Evolutionary conservation across 2,113 vertebrate species (phyloP).

Genomic region (Felis chaus): DNA sequence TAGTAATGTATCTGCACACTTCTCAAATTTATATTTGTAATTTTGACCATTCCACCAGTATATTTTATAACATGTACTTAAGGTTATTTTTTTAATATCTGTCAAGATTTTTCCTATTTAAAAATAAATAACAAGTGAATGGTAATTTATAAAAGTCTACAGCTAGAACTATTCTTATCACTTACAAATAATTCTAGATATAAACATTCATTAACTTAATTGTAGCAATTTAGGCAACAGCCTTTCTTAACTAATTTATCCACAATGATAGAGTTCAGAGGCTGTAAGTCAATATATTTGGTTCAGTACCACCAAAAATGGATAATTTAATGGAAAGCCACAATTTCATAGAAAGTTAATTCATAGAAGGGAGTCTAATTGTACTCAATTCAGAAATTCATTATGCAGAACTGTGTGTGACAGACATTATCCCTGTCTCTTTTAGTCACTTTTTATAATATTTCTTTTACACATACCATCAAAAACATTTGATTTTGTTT

Average conservation of each 20-base stretch:
- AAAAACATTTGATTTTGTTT: neutral
- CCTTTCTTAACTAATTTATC: neutral
- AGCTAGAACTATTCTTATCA: neutral
- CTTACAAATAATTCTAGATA: neutral
- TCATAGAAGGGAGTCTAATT: neutral
- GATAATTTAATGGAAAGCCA: neutral
- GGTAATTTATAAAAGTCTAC: neutral
- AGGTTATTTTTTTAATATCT: neutral
- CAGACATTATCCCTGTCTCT: neutral
- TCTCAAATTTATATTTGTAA: neutral
- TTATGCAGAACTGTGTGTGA: neutral
- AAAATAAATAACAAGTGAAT: neutral
- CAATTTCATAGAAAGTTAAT: neutral
- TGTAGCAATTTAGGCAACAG: neutral
- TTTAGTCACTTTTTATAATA: neutral
- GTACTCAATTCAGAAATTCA: neutral
- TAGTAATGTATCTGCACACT: neutral
- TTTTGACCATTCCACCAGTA: neutral
- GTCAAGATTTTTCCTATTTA: neutral
- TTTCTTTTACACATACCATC: neutral
- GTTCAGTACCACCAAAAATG: neutral
- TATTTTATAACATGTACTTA: neutral
- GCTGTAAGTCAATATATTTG: constrained; percentile 4
- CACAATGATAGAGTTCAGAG: neutral
- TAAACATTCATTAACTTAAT: neutral